phyloP scores from a whole-genome alignment of 2,888 invertebrate genomes.

The Carabus problematicus region DNA sequence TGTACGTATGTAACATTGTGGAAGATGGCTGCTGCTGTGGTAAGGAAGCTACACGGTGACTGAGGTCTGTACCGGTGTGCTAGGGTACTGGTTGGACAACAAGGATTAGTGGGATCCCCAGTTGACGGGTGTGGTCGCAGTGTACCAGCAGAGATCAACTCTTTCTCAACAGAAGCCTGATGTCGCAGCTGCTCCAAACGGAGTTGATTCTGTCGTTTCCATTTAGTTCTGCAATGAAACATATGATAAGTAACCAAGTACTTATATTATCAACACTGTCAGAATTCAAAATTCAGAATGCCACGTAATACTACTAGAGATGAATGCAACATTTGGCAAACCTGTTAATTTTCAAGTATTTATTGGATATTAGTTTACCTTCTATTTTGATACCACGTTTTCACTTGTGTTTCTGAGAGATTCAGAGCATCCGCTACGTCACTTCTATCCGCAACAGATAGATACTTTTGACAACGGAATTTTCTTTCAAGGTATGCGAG shows the following conservation, averaged over 20 bases:
- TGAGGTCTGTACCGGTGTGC: conserved; percentile 54
- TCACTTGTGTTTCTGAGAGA: conserved; percentile 92
- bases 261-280: too few species aligned
- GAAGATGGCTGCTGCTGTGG: conserved; percentile 75
- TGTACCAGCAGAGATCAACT: conserved; percentile 58
- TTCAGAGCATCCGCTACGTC: conserved; percentile 91
- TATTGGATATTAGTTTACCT: conserved; percentile 62
- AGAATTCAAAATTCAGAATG: too few species aligned
- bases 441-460: conserved; percentile 91
- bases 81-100: conserved; percentile 55
- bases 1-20: conserved; percentile 78
- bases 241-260: background rate
- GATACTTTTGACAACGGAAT: conserved; percentile 92
- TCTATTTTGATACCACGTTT: conserved; percentile 94
- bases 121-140: conserved; percentile 46
- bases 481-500: conserved; percentile 90
- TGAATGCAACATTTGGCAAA: background rate
- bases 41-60: conserved; percentile 69
- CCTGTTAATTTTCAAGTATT: background rate
- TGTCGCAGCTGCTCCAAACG: conserved; percentile 85
- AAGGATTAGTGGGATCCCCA: conserved; percentile 46
- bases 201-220: conserved; percentile 89
- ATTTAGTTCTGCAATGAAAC: conserved; percentile 73
- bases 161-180: conserved; percentile 80
- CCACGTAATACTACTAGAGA: background rate